Evolutionary conservation across 1,140 invertebrate species (phyloP), one percentile per base, ranked within the genome.

Genomic region (Drosophila jambulina): DNA sequence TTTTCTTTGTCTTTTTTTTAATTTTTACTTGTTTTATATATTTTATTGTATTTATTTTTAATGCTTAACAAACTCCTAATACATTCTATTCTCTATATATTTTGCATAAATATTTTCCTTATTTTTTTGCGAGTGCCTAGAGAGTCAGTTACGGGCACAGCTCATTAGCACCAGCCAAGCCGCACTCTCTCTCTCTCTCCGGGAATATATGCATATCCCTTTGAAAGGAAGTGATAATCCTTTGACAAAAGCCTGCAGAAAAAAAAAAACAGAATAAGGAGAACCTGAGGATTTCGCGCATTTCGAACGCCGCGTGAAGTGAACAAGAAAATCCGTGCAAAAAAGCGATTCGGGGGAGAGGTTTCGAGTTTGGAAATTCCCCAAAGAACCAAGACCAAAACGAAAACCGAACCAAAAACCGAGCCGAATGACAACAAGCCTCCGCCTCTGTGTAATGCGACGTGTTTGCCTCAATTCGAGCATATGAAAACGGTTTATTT

Each of bases 401-500:
- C n/a, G 9, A 42, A 42, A 48, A 48, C 45, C 45, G 23, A 46
- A 48, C 23, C 45, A 23, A 48, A 48, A 48, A 48, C 45, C 45
- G 2, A 46, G 38, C 51, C 56, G 32, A 67, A 75, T 68, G 80
- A 80, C 80, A 81, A 81, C 69, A 84, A 77, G 25, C 43, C 46
- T n/a, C 21, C 29, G 36, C 23, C 48, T 15, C 61, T 45, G 38
- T 90, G 85, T 90, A 90, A 90, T 90, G 75, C 85, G 81, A 85
- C 68, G 81, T 85, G 85, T 87, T 91, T 90, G 82, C 78, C 76
- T 91, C 82, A 91, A 91, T 90, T 91, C 90, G 64, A 82, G 90
- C 85, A 86, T 86, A 82, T 90, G 75, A 83, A 91, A 91, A 86
- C 69, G 90, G 90, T 91, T 91, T 91, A 91, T 91, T 91, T 91